Conservation (phyloP, 2,113 vertebrate genomes). For the Tursiops truncatus region DNA sequence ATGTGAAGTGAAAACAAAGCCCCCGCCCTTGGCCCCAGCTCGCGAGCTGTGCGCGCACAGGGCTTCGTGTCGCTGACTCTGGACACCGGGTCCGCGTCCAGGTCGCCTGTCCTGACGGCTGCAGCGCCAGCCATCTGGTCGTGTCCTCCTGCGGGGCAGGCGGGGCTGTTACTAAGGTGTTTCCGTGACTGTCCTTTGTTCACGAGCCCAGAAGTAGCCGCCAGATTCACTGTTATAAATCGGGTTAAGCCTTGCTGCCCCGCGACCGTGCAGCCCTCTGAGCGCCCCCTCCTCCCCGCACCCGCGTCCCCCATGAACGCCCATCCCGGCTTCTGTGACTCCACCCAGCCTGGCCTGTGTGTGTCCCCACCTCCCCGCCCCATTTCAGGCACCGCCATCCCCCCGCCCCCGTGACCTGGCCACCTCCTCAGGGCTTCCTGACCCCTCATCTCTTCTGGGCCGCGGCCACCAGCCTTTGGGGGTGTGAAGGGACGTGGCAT, state of each 20-base stretch:
- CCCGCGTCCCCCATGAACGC: not conserved
- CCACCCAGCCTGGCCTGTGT: not conserved
- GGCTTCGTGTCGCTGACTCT: not conserved
- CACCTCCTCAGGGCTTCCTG: rapidly evolving
- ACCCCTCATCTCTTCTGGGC: not conserved
- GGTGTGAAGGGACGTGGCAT: not conserved
- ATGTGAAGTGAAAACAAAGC: not conserved
- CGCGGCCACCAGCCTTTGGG: not conserved
- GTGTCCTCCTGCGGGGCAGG: not conserved
- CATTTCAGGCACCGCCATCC: not conserved
- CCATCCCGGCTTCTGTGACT: not conserved
- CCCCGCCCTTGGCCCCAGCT: not conserved
- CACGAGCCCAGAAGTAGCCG: rapidly evolving
- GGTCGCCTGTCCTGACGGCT: not conserved
- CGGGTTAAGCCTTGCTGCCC: not conserved
- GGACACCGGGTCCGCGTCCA: rapidly evolving
- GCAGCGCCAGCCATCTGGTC: not conserved
- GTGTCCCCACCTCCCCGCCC: not conserved
- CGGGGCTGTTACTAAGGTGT: not conserved
- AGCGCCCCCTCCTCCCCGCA: too few species aligned
- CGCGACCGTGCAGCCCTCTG: not conserved
- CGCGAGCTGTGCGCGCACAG: too few species aligned
- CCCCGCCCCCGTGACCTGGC: not conserved
- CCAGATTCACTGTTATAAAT: not conserved
- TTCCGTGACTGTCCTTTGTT: not conserved